These are phyloP conservation scores for Campylomormyrus tamandua DNA, from an alignment of 2,113 vertebrate genomes.

Conservation along the genomic window DNA sequence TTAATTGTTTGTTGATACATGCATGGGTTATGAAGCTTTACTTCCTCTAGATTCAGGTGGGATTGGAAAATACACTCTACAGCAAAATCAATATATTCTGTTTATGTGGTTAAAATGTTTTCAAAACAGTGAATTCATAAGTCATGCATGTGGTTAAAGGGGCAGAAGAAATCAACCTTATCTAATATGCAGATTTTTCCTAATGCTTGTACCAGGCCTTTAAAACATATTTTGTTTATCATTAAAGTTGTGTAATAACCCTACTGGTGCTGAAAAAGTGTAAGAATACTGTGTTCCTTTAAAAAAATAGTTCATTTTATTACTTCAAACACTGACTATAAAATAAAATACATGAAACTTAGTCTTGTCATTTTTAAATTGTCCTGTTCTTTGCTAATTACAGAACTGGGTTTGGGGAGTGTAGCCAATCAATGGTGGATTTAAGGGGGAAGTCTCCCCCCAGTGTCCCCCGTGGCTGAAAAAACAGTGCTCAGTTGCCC, in stretches of 20 bases:
- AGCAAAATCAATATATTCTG: background rate
- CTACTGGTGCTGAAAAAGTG: constrained; percentile 18
- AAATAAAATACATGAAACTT: constrained; percentile 8
- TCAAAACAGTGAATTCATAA: background rate
- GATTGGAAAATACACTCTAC: background rate
- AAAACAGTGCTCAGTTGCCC: too few species aligned
- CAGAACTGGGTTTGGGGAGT: background rate
- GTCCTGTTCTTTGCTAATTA: background rate
- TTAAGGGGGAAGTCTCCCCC: background rate
- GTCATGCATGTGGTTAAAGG: constrained; percentile 16
- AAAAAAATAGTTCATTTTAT: constrained; percentile 5
- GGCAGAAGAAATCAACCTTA: background rate
- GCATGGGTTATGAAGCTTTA: constrained; percentile 21
- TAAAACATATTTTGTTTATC: constrained; percentile 5
- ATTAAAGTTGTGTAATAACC: constrained; percentile 15
- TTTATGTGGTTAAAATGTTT: background rate
- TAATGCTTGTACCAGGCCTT: constrained; percentile 16
- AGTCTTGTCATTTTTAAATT: background rate
- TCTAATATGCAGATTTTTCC: constrained; percentile 5
- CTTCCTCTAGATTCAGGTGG: background rate
- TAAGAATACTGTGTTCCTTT: constrained; percentile 16
- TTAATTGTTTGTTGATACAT: constrained; percentile 4
- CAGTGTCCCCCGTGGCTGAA: too few species aligned
- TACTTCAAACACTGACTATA: constrained; percentile 19
- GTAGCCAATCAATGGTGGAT: background rate